Evolutionary conservation across 35 echinoderm and acorn worm genomes (phyloP).

Genomic region (Holothuria glaberrima): DNA sequence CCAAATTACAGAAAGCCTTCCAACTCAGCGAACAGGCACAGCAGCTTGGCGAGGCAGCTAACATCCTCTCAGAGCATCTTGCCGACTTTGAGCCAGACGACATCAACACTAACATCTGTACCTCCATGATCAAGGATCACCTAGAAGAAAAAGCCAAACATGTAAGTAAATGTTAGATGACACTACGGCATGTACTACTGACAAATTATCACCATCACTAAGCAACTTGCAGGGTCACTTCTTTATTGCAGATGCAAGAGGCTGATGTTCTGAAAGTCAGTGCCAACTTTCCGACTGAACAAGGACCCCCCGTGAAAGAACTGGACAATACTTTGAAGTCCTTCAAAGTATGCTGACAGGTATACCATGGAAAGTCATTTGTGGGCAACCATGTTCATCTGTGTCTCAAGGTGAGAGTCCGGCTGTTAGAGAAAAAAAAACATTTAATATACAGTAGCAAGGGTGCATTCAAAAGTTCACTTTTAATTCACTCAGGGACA

Average conservation of each 20-base stretch:
- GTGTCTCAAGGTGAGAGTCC: constrained; percentile 8
- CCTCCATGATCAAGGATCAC: constrained; percentile 17
- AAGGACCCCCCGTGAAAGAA: background rate
- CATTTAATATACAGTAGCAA: background rate
- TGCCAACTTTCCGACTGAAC: background rate
- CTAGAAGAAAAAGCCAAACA: background rate
- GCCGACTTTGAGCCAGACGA: background rate
- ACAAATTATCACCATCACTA: background rate
- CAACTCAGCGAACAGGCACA: constrained; percentile 22
- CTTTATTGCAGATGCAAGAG: constrained; percentile 13
- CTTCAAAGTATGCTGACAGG: constrained; percentile 15
- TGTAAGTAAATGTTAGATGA: background rate
- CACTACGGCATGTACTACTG: background rate
- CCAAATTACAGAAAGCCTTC: background rate
- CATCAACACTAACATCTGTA: background rate
- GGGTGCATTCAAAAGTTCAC: background rate
- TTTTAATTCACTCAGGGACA: background rate
- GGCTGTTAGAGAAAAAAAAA: background rate
- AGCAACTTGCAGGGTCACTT: background rate
- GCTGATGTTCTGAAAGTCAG: constrained; percentile 11
- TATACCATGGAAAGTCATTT: constrained; percentile 15
- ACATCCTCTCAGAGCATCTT: background rate
- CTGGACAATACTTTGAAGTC: background rate
- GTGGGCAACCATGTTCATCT: constrained; percentile 12
- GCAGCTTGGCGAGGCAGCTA: background rate